Conservation (phyloP, 2,888 invertebrate genomes). For the Taphrorychus bicolor region DNA sequence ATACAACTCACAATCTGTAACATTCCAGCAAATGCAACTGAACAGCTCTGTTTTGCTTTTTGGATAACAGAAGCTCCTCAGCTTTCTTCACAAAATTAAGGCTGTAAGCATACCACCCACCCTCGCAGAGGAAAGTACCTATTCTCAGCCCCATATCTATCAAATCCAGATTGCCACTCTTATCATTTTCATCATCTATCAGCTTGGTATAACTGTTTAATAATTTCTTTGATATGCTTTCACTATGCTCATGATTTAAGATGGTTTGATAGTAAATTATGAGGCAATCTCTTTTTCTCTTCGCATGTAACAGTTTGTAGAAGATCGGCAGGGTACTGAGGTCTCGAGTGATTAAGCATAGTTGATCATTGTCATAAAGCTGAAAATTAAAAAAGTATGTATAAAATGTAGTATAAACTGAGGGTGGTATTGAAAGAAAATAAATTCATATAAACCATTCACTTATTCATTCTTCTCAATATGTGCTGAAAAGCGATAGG, state of each 20-base stretch:
- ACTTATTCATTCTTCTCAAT: no score
- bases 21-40: constrained; percentile 73
- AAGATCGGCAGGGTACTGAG: constrained; percentile 74
- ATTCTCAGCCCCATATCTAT: constrained; percentile 55
- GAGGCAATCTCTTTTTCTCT: constrained; percentile 70
- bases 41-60: neutral
- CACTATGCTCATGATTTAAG: constrained; percentile 55
- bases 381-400: no score
- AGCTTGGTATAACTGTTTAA: constrained; percentile 50
- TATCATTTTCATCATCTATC: neutral
- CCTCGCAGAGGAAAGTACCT: constrained; percentile 85
- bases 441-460: no score
- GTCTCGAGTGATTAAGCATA: constrained; percentile 73
- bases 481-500: no score
- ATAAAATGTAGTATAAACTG: no score
- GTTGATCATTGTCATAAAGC: constrained; percentile 74
- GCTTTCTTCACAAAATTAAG: constrained; percentile 75
- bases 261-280: constrained; percentile 76
- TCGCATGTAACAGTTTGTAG: constrained; percentile 72
- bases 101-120: constrained; percentile 85
- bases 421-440: no score
- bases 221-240: constrained; percentile 54
- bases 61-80: constrained; percentile 61
- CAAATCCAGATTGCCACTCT: constrained; percentile 22
- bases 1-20: constrained; percentile 76